Evolutionary conservation across 2,797 vertebrate species (phyloP).

Genomic region (Trichosurus vulpecula): DNA sequence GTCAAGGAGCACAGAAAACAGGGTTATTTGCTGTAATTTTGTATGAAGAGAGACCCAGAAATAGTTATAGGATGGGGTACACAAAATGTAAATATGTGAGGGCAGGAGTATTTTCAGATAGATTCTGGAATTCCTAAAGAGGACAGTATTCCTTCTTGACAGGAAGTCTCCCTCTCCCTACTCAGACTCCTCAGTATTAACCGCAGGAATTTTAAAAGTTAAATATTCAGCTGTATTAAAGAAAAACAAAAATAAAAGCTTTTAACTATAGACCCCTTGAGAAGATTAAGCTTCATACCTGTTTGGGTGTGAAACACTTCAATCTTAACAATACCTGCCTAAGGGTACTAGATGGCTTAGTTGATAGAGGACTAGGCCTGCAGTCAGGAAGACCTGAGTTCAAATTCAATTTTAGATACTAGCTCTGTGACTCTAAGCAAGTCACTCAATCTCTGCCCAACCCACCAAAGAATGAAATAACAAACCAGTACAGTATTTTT

Average conservation of each 20-base stretch:
- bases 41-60: background rate
- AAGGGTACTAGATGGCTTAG: background rate
- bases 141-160: background rate
- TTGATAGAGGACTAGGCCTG: background rate
- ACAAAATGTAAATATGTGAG: background rate
- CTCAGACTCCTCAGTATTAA: background rate
- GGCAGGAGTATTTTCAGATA: background rate
- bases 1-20: background rate
- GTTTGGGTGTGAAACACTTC: background rate
- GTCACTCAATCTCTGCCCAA: background rate
- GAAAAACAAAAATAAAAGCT: background rate
- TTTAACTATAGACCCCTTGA: background rate
- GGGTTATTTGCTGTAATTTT: background rate
- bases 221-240: background rate
- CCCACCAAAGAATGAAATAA: background rate
- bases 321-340: background rate
- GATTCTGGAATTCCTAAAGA: background rate
- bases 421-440: background rate
- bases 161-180: background rate
- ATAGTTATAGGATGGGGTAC: background rate
- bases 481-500: background rate
- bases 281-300: background rate
- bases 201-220: background rate
- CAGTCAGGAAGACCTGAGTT: background rate
- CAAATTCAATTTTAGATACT: background rate